Percentiles rank a stretch among this genome's conserved stretches.
These are phyloP conservation scores for Prunella himalayana DNA, from an alignment of 2,113 vertebrate species.

Conservation along the genomic window DNA sequence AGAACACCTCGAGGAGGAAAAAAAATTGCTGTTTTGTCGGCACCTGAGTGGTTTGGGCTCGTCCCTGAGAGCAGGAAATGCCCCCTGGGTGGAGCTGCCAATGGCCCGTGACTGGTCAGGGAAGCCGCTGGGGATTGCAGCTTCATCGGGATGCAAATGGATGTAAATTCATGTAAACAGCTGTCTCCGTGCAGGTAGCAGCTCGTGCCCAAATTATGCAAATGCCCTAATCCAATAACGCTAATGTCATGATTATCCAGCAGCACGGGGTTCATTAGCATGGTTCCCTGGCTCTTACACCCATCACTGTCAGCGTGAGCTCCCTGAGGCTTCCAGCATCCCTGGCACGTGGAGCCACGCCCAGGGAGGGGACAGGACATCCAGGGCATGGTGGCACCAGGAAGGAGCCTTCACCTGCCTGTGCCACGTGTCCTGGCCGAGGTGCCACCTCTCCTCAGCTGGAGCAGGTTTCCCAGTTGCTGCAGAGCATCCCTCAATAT, in stretches of 20 bases:
- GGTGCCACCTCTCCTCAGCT: not conserved
- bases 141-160: not conserved
- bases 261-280: conserved; percentile 1
- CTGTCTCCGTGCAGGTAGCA: conserved; percentile 12
- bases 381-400: not conserved
- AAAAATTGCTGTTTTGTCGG: not conserved
- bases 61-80: not conserved
- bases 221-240: conserved; percentile 50
- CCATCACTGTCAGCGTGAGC: not conserved
- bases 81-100: not conserved
- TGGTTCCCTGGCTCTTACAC: conserved; percentile 10
- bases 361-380: not conserved
- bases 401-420: not conserved
- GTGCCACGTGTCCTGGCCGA: rapidly evolving
- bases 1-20: not conserved
- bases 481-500: not conserved
- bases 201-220: conserved; percentile 47
- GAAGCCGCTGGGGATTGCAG: not conserved
- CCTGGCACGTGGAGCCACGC: not conserved
- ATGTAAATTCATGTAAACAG: conserved; percentile 49
- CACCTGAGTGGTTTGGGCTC: not conserved
- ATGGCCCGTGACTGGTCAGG: not conserved
- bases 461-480: not conserved
- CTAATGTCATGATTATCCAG: conserved; percentile 51
- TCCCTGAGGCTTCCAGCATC: not conserved